Percentiles rank a stretch among this genome's conserved stretches.
Evolutionary conservation across 2,888 invertebrate genomes (phyloP).

Genomic region (Cryptops parisi): DNA sequence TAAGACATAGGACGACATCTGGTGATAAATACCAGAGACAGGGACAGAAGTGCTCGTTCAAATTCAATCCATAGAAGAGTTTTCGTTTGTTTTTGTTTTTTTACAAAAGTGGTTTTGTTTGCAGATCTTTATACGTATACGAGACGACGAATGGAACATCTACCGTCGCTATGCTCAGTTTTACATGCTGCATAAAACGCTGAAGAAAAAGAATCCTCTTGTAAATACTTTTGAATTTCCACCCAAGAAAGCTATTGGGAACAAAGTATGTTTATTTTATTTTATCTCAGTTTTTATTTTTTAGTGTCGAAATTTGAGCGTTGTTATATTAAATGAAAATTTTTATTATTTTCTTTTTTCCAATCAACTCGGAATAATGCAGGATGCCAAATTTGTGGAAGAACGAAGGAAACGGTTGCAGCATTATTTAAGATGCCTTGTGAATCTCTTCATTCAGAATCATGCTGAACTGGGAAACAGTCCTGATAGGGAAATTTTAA

Average conservation of each 20-base stretch:
- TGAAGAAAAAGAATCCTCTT: slow-evolving; percentile 66
- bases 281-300: background rate
- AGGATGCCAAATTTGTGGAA: slow-evolving; percentile 54
- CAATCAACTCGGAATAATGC: slow-evolving; percentile 11
- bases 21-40: no score
- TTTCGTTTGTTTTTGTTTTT: background rate
- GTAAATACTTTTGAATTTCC: slow-evolving; percentile 78
- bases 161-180: slow-evolving; percentile 89
- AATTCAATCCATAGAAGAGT: no score
- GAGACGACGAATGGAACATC: slow-evolving; percentile 89
- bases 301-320: background rate
- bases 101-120: slow-evolving; percentile 19
- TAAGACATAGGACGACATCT: no score
- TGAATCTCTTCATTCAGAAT: slow-evolving; percentile 49
- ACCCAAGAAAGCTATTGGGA: slow-evolving; percentile 85
- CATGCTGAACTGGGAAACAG: slow-evolving; percentile 61
- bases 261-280: slow-evolving; percentile 50
- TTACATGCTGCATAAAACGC: slow-evolving; percentile 62
- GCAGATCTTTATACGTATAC: slow-evolving; percentile 62
- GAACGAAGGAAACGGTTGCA: slow-evolving; percentile 69
- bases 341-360: slow-evolving; percentile 2
- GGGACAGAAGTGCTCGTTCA: no score
- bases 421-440: slow-evolving; percentile 60
- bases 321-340: background rate
- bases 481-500: slow-evolving; percentile 59